Evolutionary conservation across 2,113 vertebrate species (phyloP), one percentile per base, ranked within the genome.

Genomic region (Lycaon pictus): DNA sequence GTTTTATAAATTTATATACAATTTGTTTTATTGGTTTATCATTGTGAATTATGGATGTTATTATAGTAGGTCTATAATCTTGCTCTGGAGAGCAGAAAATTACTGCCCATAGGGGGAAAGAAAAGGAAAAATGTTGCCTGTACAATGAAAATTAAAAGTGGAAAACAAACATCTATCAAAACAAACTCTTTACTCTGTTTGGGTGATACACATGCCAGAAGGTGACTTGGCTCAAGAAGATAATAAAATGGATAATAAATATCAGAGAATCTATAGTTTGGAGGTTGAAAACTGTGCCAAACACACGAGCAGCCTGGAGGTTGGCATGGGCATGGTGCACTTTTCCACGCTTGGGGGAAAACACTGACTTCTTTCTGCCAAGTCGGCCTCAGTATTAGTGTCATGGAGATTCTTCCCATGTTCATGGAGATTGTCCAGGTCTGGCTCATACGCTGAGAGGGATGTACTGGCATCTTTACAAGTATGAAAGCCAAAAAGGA

Each of bases 401-500:
- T 86, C 29, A 32, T 67, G 74, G 65, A 79, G 85, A 69, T 9
- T 72, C 65, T 77, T 60, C 27, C 48, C 37, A 5, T 88, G 71
- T 96, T 86, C n/a, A 48, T 96, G 83, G 83, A 89, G 60, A 79
- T 56, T 96, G 65, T 90, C 90, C 72, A 93, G 79, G 79, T 27
- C 67, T 96, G 65, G 87, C 83, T 95, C 23, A 62, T 20, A 48
- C 25, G 51, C 58, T 62, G 37, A 92, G 85, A 86, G n/a, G 65
- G 35, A 72, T 74, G 27, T 79, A 86, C 32, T 95, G 87, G 93
- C 87, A 95, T 23, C 32, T 72, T 92, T 86, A 76, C 55, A 86
- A 60, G 71, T 72, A 71, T 4, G 19, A 95, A 89, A 92, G 53
- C 87, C 87, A 95, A 25, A 93, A 88, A 96, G 22, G n/a, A 72